These are phyloP conservation scores for Smittia aterrima DNA, from an alignment of 2,888 invertebrate species.

Conservation along the genomic window DNA sequence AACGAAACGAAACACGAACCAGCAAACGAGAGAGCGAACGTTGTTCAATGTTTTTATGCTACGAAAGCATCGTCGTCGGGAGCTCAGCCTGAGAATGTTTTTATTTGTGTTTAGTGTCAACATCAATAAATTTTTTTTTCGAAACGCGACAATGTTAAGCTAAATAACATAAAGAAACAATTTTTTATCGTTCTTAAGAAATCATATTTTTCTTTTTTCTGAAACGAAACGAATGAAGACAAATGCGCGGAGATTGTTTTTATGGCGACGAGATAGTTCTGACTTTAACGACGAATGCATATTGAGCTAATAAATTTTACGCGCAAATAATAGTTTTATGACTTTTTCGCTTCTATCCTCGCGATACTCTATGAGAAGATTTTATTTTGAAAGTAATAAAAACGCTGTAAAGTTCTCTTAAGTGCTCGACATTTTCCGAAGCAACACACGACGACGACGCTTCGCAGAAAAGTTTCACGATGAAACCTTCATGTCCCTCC, in stretches of 20 bases:
- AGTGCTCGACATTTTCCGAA: neutral
- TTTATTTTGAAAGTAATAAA: conserved; percentile 24
- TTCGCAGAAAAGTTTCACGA: neutral
- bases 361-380: neutral
- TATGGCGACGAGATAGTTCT: neutral
- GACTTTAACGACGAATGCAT: conserved; percentile 23
- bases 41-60: neutral
- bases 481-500: neutral
- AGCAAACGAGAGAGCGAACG: neutral
- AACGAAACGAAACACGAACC: neutral
- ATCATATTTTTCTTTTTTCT: conserved; percentile 10
- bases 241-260: conserved; percentile 8
- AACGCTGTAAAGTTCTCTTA: conserved; percentile 18
- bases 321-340: conserved; percentile 41
- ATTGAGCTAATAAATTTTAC: conserved; percentile 31
- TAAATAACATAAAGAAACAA: neutral
- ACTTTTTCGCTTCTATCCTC: neutral
- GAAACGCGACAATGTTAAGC: neutral
- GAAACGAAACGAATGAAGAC: conserved; percentile 1
- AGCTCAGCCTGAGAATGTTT: neutral
- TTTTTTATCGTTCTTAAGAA: neutral
- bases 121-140: neutral
- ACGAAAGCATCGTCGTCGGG: neutral
- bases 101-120: neutral
- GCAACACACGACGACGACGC: neutral